A percentile compares a stretch with the other conserved stretches of the same genome.
Evolutionary conservation across 2,113 vertebrate species (phyloP).

Genomic region (Thryonomys swinderianus): DNA sequence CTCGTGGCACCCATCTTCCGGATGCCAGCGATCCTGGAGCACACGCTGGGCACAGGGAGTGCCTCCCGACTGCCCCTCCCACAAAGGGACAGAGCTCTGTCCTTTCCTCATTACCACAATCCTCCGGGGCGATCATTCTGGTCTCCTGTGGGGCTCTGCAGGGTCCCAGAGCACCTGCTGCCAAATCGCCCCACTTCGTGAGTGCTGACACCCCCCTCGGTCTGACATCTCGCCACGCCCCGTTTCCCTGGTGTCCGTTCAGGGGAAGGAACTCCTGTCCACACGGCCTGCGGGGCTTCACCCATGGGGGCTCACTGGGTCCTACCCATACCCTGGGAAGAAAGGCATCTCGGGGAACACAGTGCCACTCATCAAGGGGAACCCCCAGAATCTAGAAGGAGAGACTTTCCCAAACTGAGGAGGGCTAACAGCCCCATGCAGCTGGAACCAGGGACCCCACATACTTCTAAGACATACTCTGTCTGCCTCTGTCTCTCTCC

Average conservation of each 20-base stretch:
- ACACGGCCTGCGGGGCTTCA: neutral
- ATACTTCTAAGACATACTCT: too few relatives aligned
- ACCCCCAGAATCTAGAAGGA: neutral
- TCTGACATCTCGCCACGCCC: slow-evolving; percentile 61
- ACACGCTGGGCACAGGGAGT: neutral
- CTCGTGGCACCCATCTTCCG: neutral
- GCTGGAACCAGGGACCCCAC: neutral
- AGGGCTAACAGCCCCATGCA: neutral
- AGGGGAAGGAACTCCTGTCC: slow-evolving; percentile 68
- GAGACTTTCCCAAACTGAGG: neutral
- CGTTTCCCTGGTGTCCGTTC: slow-evolving; percentile 61
- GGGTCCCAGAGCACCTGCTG: slow-evolving; percentile 45
- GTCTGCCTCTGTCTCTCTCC: neutral
- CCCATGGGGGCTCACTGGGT: neutral
- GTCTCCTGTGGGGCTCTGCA: neutral
- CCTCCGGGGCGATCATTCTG: neutral
- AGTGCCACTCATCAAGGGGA: neutral
- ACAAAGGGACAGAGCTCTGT: neutral
- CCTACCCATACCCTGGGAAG: neutral
- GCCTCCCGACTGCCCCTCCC: neutral
- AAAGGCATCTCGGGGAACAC: neutral
- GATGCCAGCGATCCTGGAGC: neutral
- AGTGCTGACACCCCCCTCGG: neutral
- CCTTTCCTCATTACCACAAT: neutral
- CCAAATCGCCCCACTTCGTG: neutral